These are phyloP conservation scores for Eubucco bourcierii DNA, from an alignment of 2,113 vertebrate species.

Conservation along the genomic window DNA sequence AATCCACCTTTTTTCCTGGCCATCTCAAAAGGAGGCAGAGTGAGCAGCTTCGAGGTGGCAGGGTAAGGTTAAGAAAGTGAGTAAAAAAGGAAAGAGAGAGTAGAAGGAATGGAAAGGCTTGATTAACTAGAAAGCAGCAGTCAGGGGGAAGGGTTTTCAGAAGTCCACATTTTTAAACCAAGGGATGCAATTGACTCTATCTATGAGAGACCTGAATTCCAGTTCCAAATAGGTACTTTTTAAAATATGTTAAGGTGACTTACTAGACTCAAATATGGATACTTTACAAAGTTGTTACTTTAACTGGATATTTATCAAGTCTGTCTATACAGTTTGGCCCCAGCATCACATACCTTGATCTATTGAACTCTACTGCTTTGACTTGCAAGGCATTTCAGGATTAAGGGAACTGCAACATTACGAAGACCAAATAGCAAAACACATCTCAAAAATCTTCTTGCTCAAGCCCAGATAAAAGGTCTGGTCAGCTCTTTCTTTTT, in stretches of 20 bases:
- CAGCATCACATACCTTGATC: background rate
- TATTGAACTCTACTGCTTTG: background rate
- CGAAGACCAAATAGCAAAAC: background rate
- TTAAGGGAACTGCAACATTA: background rate
- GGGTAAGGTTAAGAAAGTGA: background rate
- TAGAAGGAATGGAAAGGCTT: background rate
- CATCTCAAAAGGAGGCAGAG: background rate
- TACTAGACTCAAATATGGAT: background rate
- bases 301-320: background rate
- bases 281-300: background rate
- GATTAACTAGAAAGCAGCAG: background rate
- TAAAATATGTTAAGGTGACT: background rate
- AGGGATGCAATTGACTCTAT: background rate
- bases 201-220: background rate
- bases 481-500: background rate
- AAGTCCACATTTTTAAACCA: background rate
- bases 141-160: background rate
- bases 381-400: background rate
- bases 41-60: background rate
- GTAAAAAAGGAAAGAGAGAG: background rate
- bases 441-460: background rate
- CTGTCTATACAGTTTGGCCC: background rate
- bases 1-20: background rate
- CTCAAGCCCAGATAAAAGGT: background rate
- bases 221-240: background rate